These are phyloP conservation scores for Clamator glandarius DNA, from an alignment of 2,797 vertebrate genomes.

Conservation along the genomic window DNA sequence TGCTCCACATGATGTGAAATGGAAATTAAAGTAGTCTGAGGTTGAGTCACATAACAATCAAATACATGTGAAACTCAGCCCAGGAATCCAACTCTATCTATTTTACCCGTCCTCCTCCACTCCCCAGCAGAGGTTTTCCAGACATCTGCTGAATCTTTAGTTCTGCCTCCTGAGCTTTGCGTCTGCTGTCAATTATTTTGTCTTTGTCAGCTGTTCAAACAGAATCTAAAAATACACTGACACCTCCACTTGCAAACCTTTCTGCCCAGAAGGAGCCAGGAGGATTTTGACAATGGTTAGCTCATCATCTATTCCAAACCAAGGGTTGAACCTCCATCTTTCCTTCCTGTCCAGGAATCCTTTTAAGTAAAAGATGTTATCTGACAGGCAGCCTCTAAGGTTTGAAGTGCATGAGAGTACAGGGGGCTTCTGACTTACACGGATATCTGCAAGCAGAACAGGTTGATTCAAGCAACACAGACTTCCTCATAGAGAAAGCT, in stretches of 20 bases:
- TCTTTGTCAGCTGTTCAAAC: constrained; percentile 68
- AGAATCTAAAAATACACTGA: constrained; percentile 61
- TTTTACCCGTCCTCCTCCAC: constrained; percentile 26
- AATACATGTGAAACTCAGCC: constrained; percentile 21
- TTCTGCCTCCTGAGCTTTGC: constrained; percentile 34
- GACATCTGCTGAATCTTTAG: constrained; percentile 7
- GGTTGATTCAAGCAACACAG: neutral
- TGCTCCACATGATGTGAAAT: constrained; percentile 2
- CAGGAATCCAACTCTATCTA: constrained; percentile 21
- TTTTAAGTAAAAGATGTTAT: constrained; percentile 10
- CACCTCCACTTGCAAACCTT: constrained; percentile 39
- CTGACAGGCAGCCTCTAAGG: neutral
- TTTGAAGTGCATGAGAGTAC: neutral
- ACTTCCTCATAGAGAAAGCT: neutral
- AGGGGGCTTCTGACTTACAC: neutral
- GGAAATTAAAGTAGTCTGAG: constrained; percentile 25
- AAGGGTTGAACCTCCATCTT: constrained; percentile 13
- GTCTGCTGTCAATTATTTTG: constrained; percentile 60
- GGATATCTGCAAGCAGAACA: neutral
- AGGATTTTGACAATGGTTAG: constrained; percentile 36
- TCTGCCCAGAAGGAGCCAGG: constrained; percentile 32
- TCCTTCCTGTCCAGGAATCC: neutral
- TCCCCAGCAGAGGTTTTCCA: constrained; percentile 38
- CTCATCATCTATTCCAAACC: constrained; percentile 60
- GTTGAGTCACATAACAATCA: neutral